Conservation (phyloP, 2,113 vertebrate genomes). For the Bubo blakistoni region DNA sequence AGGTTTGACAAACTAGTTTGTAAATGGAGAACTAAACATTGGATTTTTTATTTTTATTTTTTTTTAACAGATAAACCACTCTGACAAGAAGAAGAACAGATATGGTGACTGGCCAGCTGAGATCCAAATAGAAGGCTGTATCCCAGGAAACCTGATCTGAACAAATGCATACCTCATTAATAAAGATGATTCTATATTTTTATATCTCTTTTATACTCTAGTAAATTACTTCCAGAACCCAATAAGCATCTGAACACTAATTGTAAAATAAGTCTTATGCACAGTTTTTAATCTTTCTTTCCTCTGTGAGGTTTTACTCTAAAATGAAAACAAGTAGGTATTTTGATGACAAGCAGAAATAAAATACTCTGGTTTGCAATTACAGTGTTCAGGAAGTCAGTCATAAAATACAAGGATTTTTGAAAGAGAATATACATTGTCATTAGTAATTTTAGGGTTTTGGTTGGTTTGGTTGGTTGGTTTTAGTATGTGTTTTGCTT, state of each 20-base stretch:
- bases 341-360: background rate
- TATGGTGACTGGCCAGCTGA: slow-evolving; percentile 75
- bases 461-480: background rate
- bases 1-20: background rate
- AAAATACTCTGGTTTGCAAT: background rate
- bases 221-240: background rate
- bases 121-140: slow-evolving; percentile 77
- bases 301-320: background rate
- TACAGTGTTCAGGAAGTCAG: background rate
- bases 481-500: background rate
- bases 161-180: background rate
- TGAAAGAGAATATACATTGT: background rate
- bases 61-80: slow-evolving; percentile 71
- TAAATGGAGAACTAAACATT: background rate
- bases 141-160: slow-evolving; percentile 58
- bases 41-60: background rate
- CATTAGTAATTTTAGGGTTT: background rate
- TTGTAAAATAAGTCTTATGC: background rate
- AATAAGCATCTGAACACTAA: background rate
- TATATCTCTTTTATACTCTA: background rate
- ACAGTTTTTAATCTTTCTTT: background rate
- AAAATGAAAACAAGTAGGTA: background rate
- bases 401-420: background rate
- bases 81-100: slow-evolving; percentile 48
- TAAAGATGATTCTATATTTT: background rate